Base-by-base conservation (phyloP, 2,888 invertebrate species). In the Lasius platythorax region DNA sequence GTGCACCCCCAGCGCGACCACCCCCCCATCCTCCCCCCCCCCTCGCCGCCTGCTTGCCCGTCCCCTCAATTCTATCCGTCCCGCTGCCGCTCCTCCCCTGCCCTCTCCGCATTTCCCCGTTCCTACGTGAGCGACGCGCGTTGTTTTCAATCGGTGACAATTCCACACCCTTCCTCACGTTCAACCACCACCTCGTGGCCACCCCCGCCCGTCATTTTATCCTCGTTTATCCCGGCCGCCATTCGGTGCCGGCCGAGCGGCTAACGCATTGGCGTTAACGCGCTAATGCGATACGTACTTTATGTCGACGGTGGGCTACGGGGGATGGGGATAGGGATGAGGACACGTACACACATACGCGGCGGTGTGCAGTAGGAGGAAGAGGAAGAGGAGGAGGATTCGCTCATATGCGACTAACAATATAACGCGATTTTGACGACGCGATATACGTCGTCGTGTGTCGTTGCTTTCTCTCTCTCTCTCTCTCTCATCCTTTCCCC, bases 241-340 rank as follows among this genome's bases (percentile, higher is more conserved):
- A 92, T 93, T 93, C 91, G 93, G 89, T 93, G 92, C 89, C 90
- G 90, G 85, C 90, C 91, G 91, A 92, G 89, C 92, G 91, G 91
- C 91, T 91, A 92, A 92, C 92, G 91, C 92, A 91, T 92, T 89
- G 91, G 92, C 91, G 93, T 92, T 92, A 92, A 93, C 92, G 92
- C 91, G 92, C 91, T 93, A 92, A 93, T 92, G 91, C 92, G 92
- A 93, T 92, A 92, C 91, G 92, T 91, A 92, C 91, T 92, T 93
- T 93, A 93, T 93, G 92, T 86, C 88, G 83, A 83, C 86, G 82
- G 56, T 75, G 66, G 61, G 61, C 37, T 40, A 66, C 72, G 74
- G 58, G 82, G 64, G 46, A 66, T 23, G 58, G 76, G 58, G 75
- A 61, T 23, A 64, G 66, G 33, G 70, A 23, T 23, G 23, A 0